Evolutionary conservation across 2,797 vertebrate species (phyloP), one percentile per base, ranked within the genome.

Genomic region (Cyclura pinguis): DNA sequence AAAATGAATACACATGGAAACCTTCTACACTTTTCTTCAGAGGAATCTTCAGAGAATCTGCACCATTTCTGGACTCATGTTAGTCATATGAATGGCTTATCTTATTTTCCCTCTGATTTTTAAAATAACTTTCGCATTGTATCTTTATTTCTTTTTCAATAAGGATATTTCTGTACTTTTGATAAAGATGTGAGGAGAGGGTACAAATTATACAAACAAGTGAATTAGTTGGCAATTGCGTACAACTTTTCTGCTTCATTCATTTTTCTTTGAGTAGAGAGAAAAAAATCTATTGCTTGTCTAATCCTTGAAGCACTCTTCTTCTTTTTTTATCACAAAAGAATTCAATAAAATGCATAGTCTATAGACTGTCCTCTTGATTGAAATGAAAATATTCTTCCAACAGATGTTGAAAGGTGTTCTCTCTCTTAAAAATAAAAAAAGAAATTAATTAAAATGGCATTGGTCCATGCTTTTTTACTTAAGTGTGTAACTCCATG

Each of bases 391-490:
- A 59, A 76, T 12, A 69, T n/a, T 69, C 10, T 47, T 22, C n/a
- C 1, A 42, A 69, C 84, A 92, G 84, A 20, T 18, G 32, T 9
- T n/a, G 0, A 35, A 16, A 72, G 77, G 18, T 42, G 42, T 3
- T 88, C 74, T 91, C 72, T 88, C 0, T 47, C 91, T 85, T 62
- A 38, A 78, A 86, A 91, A 91, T 2, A 76, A 47, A 80, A 32
- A 27, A 80, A 2, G 8, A 86, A n/a, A 2, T 76, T 69, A 83
- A 87, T 42, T 85, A 20, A 35, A 76, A 6, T 47, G 3, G 74
- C 0, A 64, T 91, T 88, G 32, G 83, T 89, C 84, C 38, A 22
- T 2, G 32, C 0, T 8, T 38, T 80, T 87, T 2, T 47, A 62
- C 62, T 73, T 8, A 2, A 13, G 29, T 57, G 86, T 89, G 52